Evolutionary conservation across 2,113 vertebrate genomes (phyloP), one percentile per base, ranked within the genome.

Genomic region (Aplodontia rufa): DNA sequence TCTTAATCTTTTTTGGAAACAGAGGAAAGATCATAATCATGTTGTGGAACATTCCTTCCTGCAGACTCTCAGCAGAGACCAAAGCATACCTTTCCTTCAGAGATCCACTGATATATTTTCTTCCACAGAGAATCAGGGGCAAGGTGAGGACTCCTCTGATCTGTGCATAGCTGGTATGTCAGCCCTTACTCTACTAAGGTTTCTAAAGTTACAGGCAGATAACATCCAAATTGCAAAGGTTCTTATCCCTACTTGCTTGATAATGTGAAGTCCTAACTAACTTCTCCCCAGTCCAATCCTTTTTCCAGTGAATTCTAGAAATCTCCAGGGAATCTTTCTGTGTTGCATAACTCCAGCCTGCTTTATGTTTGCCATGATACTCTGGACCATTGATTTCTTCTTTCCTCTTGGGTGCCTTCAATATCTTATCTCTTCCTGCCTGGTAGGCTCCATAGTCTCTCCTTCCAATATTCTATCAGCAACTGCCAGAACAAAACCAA

Each of bases 1-100:
- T 64, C 87, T 96, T 81, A 80, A 85, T 96, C 87, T 86, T 85
- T 90, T 91, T 82, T 82, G 69, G 81, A 96, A 92, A 94, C 74
- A 85, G 68, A 75, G 85, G 80, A 72, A 92, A 79, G 94, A 95
- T 78, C 72, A 82, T 81, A 92, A 17, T 42, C 8, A 2, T 35
- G 45, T 92, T 80, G 1, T 80, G 69, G 72, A 96, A 78, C 75
- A 92, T 85, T 97, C 91, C 74, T 96, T 84, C 83, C 80, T 87
- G 66, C 26, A 40, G 71, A 89, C 53, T 69, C 20, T 78, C 35
- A 58, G 85, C 45, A 81, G 66, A 93, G 88, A 95, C 85, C 13
- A 81, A 80, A 96, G 87, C 49, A 75, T 58, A 22, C 32, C 69
- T 93, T 96, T 85, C 68, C 72, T 32, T 90, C 28, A 19, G 93